Evolutionary conservation across 2,888 invertebrate genomes (phyloP), one percentile per base, ranked within the genome.

Genomic region (Lobophora halterata): DNA sequence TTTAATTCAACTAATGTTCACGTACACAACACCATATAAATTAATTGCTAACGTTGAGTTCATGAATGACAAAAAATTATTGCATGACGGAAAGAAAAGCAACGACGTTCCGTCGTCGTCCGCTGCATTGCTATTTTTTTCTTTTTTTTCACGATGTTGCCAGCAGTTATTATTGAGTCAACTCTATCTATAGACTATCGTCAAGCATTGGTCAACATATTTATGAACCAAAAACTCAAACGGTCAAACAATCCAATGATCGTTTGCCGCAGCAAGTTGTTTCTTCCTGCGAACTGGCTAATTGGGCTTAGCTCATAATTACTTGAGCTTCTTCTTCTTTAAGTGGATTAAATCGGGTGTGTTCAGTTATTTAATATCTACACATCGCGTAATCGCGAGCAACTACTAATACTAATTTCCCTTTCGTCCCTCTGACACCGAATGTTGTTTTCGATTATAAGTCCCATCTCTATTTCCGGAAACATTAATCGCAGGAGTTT

Each of bases 71-170:
- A 83, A 85, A 83, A 85, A 81, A 80, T 85, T 85, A 87, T 80
- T 83, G 85, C 83, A 83, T 86, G 87, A 87, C 83, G 86, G 87
- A 85, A 81, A 79, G 78, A 87, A 87, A 82, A 83, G 83, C 78
- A 81, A 81, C 85, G 82, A 82, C 85, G 83, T 82, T n/a, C n/a
- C 85, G 79, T 83, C 72, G n/a, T n/a, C 83, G 81, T 83, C 71
- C 77, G 80, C 78, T 80, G 79, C 80, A 77, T 76, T 71, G 69
- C 73, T 72, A 76, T 73, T 5, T 75, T 44, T 65, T 68, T 64
- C 71, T 73, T 74, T 73, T 75, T 51, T 39, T 31, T 30, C 23
- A 28, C 43, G 61, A 63, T 77, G 76, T 80, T 79, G 69, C 79
- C 72, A 72, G 23, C 20, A 8, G 17, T 8, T 19, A 14, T 11